Percentiles rank a stretch among this genome's conserved stretches.
Evolutionary conservation across 2,113 vertebrate species (phyloP).

Genomic region (Electrona antarctica): DNA sequence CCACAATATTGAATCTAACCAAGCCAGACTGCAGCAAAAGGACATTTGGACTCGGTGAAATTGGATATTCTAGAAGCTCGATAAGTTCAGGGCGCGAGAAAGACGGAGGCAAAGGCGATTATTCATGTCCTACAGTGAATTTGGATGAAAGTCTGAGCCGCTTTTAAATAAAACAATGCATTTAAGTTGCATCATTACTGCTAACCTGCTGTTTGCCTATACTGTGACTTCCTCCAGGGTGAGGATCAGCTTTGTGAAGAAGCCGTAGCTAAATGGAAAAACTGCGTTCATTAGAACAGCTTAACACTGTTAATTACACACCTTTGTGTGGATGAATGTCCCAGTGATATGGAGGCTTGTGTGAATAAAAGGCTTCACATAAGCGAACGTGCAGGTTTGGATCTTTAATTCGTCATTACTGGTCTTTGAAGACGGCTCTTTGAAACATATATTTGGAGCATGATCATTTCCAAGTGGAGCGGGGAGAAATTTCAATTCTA

Average conservation of each 20-base stretch:
- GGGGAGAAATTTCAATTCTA: conserved; percentile 46
- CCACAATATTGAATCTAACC: conserved; percentile 76
- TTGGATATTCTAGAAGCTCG: conserved; percentile 79
- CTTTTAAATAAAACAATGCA: conserved; percentile 64
- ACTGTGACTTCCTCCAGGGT: conserved; percentile 6
- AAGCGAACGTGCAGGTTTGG: conserved; percentile 48
- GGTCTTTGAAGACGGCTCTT: conserved; percentile 51
- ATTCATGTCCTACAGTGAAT: conserved; percentile 68
- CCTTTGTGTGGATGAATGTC: conserved; percentile 52
- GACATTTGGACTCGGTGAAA: conserved; percentile 73
- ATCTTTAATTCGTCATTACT: conserved; percentile 62
- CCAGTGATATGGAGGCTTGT: conserved; percentile 36
- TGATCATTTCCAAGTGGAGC: conserved; percentile 45
- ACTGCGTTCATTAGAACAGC: conserved; percentile 63
- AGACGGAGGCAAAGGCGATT: conserved; percentile 65
- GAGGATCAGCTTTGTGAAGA: conserved; percentile 40
- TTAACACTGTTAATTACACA: conserved; percentile 67
- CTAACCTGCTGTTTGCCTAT: conserved; percentile 28
- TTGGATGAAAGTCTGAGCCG: conserved; percentile 45
- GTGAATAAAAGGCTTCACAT: conserved; percentile 47
- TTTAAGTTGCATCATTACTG: conserved; percentile 47
- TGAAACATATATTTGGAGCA: conserved; percentile 38
- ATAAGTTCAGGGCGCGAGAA: conserved; percentile 61
- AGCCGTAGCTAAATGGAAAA: conserved; percentile 56
- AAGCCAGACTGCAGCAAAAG: conserved; percentile 75